Evolutionary conservation across 2,888 invertebrate genomes (phyloP).

Genomic region (Cenopis cana): DNA sequence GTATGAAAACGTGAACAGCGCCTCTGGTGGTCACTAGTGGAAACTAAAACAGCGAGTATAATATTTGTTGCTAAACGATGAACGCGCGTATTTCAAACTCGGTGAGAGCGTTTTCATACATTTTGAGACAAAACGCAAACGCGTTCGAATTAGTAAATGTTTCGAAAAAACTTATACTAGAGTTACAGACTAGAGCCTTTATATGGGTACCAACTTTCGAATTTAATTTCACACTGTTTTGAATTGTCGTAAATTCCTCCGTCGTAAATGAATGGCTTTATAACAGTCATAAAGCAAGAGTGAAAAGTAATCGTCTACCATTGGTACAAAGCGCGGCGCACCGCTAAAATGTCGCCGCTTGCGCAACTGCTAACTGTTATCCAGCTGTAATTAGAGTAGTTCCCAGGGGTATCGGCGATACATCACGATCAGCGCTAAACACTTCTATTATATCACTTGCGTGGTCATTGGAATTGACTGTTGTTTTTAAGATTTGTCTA

Average conservation of each 20-base stretch:
- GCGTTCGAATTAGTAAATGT: no score
- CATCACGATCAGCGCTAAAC: conserved; percentile 49
- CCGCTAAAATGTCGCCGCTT: conserved; percentile 57
- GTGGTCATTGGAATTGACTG: conserved; percentile 22
- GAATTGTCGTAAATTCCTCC: not conserved
- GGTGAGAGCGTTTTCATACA: no score
- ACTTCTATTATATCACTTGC: conserved; percentile 34
- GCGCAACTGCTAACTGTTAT: conserved; percentile 51
- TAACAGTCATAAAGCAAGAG: conserved; percentile 17
- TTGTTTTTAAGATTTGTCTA: not conserved
- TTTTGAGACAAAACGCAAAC: no score
- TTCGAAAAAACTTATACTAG: no score
- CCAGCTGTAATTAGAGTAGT: conserved; percentile 63
- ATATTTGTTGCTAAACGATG: no score
- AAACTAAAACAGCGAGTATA: no score
- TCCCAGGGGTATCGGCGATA: conserved; percentile 61
- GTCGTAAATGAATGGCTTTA: conserved; percentile 1
- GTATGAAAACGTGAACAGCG: no score
- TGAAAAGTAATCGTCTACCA: conserved; percentile 36
- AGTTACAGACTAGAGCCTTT: no score
- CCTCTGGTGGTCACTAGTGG: no score
- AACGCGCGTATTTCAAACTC: no score
- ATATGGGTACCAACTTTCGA: no score
- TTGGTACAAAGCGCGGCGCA: conserved; percentile 47
- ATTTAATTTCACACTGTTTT: not conserved